phyloP scores from a whole-genome alignment of 1,140 invertebrate genomes.

The Anoplophora glabripennis region DNA sequence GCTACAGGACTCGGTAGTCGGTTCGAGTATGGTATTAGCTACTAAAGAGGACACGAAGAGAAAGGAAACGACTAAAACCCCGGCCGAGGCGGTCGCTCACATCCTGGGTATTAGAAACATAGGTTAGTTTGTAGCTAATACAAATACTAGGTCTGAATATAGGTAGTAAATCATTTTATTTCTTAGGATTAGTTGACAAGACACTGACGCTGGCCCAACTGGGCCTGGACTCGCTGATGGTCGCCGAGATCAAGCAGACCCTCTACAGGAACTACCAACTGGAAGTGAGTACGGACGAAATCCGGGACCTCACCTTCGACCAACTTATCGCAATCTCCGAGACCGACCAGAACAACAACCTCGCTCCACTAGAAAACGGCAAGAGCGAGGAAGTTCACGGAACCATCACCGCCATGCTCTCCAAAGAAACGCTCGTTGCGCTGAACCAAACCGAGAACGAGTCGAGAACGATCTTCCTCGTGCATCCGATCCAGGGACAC shows the following conservation, averaged over 20 bases:
- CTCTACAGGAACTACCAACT: conserved; percentile 59
- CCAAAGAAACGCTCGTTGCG: conserved; percentile 5
- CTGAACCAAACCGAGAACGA: conserved; percentile 5
- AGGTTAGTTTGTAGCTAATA: conserved; percentile 9
- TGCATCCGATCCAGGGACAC: conserved; percentile 22
- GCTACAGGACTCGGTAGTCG: conserved; percentile 59
- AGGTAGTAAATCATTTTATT: too few species aligned
- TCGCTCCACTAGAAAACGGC: background rate
- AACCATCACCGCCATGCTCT: background rate
- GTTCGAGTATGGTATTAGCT: conserved; percentile 75
- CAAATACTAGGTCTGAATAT: too few species aligned
- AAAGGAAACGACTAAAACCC: conserved; percentile 55
- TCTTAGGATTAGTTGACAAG: conserved; percentile 26
- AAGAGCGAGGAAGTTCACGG: background rate
- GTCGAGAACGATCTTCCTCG: conserved; percentile 11
- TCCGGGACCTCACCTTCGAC: conserved; percentile 14
- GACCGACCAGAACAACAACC: background rate
- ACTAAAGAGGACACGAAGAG: conserved; percentile 60
- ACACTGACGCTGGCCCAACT: conserved; percentile 60
- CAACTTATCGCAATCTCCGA: background rate
- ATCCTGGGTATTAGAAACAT: conserved; percentile 53
- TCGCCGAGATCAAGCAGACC: conserved; percentile 65
- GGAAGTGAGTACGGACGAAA: conserved; percentile 16
- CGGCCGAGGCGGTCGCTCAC: conserved; percentile 59
- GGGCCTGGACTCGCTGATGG: conserved; percentile 68